Evolutionary conservation across 2,113 vertebrate species (phyloP).

Genomic region (Heterotis niloticus): DNA sequence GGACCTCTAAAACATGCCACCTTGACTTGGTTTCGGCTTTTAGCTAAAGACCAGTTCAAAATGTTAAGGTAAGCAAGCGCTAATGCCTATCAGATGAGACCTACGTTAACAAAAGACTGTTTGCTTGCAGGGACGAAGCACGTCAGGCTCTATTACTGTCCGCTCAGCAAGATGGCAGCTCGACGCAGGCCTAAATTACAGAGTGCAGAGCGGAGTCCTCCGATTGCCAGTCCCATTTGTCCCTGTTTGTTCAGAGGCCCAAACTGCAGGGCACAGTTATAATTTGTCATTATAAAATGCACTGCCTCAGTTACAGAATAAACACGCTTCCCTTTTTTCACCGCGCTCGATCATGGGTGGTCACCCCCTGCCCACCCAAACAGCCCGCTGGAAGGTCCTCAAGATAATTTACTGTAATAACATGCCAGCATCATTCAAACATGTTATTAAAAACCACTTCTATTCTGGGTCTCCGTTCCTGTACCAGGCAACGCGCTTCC

Average conservation of each 20-base stretch:
- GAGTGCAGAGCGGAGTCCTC: not conserved
- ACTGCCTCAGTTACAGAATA: constrained; percentile 56
- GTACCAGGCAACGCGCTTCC: not conserved
- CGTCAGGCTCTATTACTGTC: not conserved
- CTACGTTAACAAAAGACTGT: too few species aligned
- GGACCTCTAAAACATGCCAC: too few species aligned
- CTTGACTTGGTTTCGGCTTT: too few species aligned
- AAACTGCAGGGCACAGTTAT: constrained; percentile 16
- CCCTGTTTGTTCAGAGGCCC: constrained; percentile 14
- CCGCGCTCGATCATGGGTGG: constrained; percentile 55
- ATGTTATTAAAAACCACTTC: constrained; percentile 55
- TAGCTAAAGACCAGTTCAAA: too few species aligned
- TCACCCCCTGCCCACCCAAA: constrained; percentile 52
- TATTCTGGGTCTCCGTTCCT: constrained; percentile 40
- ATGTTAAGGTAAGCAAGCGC: too few species aligned
- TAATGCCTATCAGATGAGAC: too few species aligned
- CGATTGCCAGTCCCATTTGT: not conserved
- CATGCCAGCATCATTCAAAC: constrained; percentile 49
- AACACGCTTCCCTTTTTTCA: constrained; percentile 48
- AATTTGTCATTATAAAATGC: constrained; percentile 50
- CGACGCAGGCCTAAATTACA: not conserved
- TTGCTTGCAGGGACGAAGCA: not conserved
- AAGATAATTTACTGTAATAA: constrained; percentile 58
- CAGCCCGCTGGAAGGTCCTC: constrained; percentile 41
- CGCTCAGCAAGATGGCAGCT: constrained; percentile 16